Conservation (phyloP, 2,888 invertebrate genomes). For the Embidobia sp. region DNA sequence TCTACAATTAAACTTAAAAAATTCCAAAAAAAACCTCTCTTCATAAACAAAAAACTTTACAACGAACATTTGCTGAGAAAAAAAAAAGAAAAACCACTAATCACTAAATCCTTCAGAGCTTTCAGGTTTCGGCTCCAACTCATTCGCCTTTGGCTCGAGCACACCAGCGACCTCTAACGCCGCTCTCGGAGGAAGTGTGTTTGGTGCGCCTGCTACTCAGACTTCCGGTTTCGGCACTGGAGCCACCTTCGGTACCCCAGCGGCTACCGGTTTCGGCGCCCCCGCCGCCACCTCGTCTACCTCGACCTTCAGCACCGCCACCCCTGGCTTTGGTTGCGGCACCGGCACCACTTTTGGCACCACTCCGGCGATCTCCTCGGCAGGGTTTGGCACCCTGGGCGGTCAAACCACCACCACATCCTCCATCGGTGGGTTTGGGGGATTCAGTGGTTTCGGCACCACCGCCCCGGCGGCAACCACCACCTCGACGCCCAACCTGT, state of each 20-base stretch:
- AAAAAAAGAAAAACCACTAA: no score
- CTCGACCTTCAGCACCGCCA: conserved; percentile 27
- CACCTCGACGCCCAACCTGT: conserved; percentile 79
- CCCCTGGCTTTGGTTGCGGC: conserved; percentile 78
- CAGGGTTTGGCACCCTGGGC: conserved; percentile 74
- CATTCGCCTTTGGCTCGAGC: conserved; percentile 79
- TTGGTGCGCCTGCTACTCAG: conserved; percentile 80
- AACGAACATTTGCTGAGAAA: no score
- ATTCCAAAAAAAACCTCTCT: no score
- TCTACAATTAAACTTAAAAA: no score
- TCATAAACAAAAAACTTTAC: no score
- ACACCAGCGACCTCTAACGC: conserved; percentile 81
- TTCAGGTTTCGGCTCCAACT: conserved; percentile 81
- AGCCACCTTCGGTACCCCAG: conserved; percentile 82
- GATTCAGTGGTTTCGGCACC: conserved; percentile 77
- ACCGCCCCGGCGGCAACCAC: conserved; percentile 74
- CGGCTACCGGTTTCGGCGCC: conserved; percentile 81
- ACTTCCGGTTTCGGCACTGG: conserved; percentile 81
- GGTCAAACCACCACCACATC: conserved; percentile 69
- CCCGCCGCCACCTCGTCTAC: conserved; percentile 76
- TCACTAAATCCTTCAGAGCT: conserved; percentile 9
- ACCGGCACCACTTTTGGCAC: conserved; percentile 82
- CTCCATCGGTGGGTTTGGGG: conserved; percentile 75
- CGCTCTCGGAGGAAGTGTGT: conserved; percentile 79
- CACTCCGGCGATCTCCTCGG: conserved; percentile 73